A percentile compares a stretch with the other conserved stretches of the same genome.
Evolutionary conservation across 2,113 vertebrate species (phyloP).

Genomic region (Bos javanicus): DNA sequence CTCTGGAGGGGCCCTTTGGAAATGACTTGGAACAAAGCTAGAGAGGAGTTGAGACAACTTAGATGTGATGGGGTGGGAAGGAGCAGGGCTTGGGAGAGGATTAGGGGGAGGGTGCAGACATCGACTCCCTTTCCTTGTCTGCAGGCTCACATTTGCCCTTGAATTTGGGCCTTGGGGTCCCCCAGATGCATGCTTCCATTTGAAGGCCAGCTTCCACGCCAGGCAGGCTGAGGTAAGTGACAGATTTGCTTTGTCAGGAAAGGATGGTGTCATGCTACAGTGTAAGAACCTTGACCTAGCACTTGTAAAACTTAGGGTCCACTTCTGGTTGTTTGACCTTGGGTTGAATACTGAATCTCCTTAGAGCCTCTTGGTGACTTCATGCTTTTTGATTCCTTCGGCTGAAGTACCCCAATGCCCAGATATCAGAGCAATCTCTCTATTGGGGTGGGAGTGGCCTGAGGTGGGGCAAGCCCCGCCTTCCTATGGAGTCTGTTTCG

Average conservation of each 20-base stretch:
- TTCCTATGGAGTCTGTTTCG: not conserved
- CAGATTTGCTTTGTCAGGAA: not conserved
- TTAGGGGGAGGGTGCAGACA: not conserved
- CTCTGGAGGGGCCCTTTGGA: not conserved
- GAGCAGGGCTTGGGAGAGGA: not conserved
- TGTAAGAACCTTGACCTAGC: not conserved
- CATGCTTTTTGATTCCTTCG: not conserved
- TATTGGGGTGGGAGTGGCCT: not conserved
- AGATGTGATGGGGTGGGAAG: not conserved
- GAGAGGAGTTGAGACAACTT: not conserved
- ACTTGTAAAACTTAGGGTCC: not conserved
- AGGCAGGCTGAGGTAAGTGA: not conserved
- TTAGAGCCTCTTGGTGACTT: not conserved
- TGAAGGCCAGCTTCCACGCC: not conserved
- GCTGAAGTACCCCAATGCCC: not conserved
- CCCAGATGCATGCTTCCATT: not conserved
- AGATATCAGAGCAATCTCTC: not conserved
- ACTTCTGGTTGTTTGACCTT: not conserved
- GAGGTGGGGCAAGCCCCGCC: not conserved
- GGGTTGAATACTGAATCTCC: not conserved
- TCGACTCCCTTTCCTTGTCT: not conserved
- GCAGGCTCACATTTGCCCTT: not conserved
- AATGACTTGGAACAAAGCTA: not conserved
- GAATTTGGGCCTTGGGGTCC: not conserved
- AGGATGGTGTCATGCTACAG: not conserved